phyloP scores from a whole-genome alignment of 2,797 vertebrate genomes.

The Acipenser transmontanus region DNA sequence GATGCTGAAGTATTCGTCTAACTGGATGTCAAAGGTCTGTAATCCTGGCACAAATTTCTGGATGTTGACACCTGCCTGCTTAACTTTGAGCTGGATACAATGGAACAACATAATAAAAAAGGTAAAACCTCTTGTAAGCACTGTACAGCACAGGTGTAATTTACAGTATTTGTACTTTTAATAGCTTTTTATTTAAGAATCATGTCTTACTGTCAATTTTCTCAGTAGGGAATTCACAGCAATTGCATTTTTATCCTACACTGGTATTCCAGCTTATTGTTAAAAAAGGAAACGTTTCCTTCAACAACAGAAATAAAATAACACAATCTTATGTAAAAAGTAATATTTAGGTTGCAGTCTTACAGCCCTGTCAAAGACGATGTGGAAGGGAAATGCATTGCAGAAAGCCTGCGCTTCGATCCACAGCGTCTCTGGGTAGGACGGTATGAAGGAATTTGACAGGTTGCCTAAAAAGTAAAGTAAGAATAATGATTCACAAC shows the following conservation, averaged over 20 bases:
- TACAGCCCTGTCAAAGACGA: slow-evolving; percentile 63
- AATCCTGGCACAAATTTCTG: slow-evolving; percentile 64
- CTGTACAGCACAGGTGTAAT: too few relatives aligned
- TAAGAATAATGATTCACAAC: background rate
- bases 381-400: slow-evolving; percentile 60
- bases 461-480: slow-evolving; percentile 35
- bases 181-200: too few relatives aligned
- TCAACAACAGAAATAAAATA: too few relatives aligned
- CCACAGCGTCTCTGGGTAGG: slow-evolving; percentile 59
- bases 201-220: too few relatives aligned
- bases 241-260: too few relatives aligned
- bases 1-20: slow-evolving; percentile 61
- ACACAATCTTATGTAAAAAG: too few relatives aligned
- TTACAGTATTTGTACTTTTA: too few relatives aligned
- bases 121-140: too few relatives aligned
- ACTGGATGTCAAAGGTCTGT: slow-evolving; percentile 33
- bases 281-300: too few relatives aligned
- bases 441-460: slow-evolving; percentile 38
- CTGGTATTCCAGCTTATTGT: too few relatives aligned
- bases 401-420: slow-evolving; percentile 61
- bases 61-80: slow-evolving; percentile 62
- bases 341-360: slow-evolving; percentile 21
- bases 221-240: too few relatives aligned
- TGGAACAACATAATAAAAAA: slow-evolving; percentile 3
- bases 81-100: slow-evolving; percentile 54